Evolutionary conservation across 2,888 invertebrate species (phyloP).

Genomic region (Dryobotodes eremita): DNA sequence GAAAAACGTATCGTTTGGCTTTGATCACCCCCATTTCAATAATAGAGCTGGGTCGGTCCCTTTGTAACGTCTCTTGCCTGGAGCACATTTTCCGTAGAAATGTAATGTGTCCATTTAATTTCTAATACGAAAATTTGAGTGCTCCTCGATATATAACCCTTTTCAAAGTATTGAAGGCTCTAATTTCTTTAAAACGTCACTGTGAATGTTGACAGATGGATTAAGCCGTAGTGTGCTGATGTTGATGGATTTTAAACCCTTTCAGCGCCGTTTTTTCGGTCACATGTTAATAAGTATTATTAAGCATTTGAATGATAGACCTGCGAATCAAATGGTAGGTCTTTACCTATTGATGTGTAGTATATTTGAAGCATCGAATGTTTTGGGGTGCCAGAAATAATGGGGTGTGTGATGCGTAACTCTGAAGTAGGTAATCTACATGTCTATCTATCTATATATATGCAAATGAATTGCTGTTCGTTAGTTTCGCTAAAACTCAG

Average conservation of each 20-base stretch:
- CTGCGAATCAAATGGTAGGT: neutral
- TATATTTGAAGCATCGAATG: neutral
- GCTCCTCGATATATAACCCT: slow-evolving; percentile 70
- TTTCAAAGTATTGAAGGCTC: slow-evolving; percentile 69
- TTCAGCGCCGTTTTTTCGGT: slow-evolving; percentile 38
- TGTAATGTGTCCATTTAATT: slow-evolving; percentile 87
- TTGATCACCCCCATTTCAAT: slow-evolving; percentile 90
- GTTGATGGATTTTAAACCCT: slow-evolving; percentile 65
- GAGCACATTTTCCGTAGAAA: slow-evolving; percentile 73
- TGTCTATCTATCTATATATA: no score
- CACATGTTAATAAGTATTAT: slow-evolving; percentile 15
- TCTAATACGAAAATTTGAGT: slow-evolving; percentile 78
- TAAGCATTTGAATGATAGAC: neutral
- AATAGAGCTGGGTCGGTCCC: slow-evolving; percentile 82
- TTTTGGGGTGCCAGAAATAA: neutral
- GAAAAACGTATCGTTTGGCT: slow-evolving; percentile 86
- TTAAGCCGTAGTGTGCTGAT: slow-evolving; percentile 49
- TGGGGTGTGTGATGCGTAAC: neutral
- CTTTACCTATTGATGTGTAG: neutral
- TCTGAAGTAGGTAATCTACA: no score
- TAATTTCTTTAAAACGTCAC: slow-evolving; percentile 71
- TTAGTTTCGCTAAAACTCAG: no score
- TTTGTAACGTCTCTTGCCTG: slow-evolving; percentile 80
- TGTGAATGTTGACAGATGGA: slow-evolving; percentile 62
- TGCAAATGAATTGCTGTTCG: no score